Evolutionary conservation across 2,113 vertebrate genomes (phyloP).

Genomic region (Orycteropus afer): DNA sequence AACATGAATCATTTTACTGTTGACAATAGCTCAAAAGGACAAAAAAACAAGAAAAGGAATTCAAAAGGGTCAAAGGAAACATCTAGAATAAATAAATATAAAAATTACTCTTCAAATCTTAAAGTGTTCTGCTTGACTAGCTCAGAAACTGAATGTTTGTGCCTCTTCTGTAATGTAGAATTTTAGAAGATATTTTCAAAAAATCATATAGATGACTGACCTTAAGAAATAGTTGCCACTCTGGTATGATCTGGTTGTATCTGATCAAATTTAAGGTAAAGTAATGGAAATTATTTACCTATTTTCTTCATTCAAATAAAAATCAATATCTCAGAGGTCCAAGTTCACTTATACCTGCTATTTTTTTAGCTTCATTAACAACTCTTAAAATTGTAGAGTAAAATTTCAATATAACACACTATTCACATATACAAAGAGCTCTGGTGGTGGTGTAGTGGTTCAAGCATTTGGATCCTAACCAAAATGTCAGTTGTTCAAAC

Average conservation of each 20-base stretch:
- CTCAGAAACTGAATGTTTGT: not conserved
- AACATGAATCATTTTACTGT: not conserved
- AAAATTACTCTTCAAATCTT: not conserved
- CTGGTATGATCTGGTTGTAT: not conserved
- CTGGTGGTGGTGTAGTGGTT: too few species aligned
- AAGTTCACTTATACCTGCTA: not conserved
- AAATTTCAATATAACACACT: not conserved
- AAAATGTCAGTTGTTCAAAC: too few species aligned
- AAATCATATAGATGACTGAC: not conserved
- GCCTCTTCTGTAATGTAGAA: not conserved
- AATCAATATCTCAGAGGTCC: not conserved
- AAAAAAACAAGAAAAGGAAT: slow-evolving; percentile 1
- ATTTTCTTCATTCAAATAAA: not conserved
- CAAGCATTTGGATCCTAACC: too few species aligned
- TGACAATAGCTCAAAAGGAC: not conserved
- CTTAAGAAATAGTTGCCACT: not conserved
- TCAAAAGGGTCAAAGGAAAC: not conserved
- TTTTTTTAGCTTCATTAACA: not conserved
- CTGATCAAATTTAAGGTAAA: not conserved
- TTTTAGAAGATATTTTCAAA: not conserved
- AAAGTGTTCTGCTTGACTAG: not conserved
- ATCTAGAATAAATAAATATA: not conserved
- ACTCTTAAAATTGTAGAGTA: not conserved
- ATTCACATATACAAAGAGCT: not conserved
- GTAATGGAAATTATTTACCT: not conserved